A percentile compares a stretch with the other conserved stretches of the same genome.
These are phyloP conservation scores for Cassiopea andromeda DNA, from an alignment of 30 jellyfish, hydroid and myxozoan species.

Conservation along the genomic window DNA sequence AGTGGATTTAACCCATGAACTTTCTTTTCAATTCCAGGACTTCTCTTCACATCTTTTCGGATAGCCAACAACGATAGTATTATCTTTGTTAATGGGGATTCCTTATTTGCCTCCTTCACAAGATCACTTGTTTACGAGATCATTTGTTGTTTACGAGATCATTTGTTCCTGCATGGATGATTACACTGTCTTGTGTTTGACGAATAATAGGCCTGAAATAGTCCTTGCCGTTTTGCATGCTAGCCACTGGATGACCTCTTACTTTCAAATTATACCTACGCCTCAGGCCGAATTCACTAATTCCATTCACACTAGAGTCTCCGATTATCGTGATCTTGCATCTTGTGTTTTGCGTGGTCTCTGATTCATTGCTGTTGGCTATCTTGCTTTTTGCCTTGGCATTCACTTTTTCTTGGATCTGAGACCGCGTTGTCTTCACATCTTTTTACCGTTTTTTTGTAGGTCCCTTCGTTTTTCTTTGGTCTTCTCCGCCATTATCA, in stretches of 20 bases:
- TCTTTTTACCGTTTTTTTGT: neutral
- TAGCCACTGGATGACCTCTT: neutral
- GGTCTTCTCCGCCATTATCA: neutral
- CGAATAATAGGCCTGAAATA: neutral
- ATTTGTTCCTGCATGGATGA: neutral
- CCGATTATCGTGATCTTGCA: neutral
- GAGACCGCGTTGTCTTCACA: neutral
- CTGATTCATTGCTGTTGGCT: neutral
- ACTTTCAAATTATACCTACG: neutral
- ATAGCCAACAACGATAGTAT: neutral
- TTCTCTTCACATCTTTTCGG: slow-evolving; percentile 3
- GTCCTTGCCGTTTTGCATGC: neutral
- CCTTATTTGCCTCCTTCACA: slow-evolving; percentile 7
- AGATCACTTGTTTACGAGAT: neutral
- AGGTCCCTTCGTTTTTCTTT: neutral
- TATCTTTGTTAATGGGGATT: slow-evolving; percentile 3
- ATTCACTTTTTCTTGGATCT: neutral
- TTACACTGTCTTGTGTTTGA: neutral
- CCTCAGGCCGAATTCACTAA: neutral
- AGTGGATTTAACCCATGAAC: neutral
- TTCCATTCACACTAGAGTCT: neutral
- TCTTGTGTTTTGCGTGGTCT: neutral
- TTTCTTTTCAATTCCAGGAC: slow-evolving; percentile 1
- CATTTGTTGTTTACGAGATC: neutral
- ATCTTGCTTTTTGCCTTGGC: neutral